These are phyloP conservation scores for Macrotus californicus DNA, from an alignment of 2,113 vertebrate species.

Conservation along the genomic window DNA sequence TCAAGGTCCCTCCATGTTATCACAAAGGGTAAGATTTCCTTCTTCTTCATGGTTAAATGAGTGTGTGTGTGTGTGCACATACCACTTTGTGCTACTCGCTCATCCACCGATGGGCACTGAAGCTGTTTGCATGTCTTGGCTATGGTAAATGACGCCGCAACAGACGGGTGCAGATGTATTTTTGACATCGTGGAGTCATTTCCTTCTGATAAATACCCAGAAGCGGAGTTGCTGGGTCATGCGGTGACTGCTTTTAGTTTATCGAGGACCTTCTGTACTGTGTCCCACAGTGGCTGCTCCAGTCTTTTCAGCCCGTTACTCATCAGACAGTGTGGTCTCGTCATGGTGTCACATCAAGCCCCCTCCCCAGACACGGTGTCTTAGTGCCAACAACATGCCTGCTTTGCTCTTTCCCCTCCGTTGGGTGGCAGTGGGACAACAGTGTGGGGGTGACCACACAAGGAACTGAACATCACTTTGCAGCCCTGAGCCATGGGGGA, in stretches of 20 bases:
- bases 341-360: not conserved
- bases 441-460: fast-evolving
- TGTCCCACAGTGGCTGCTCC: not conserved
- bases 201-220: not conserved
- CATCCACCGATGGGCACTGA: not conserved
- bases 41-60: not conserved
- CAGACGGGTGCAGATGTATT: not conserved
- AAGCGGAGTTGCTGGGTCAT: not conserved
- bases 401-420: not conserved
- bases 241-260: not conserved
- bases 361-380: not conserved
- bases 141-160: not conserved
- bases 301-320: not conserved
- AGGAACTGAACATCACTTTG: not conserved
- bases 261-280: not conserved
- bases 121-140: not conserved
- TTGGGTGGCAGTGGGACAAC: not conserved
- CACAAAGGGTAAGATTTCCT: not conserved
- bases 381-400: fast-evolving
- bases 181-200: not conserved
- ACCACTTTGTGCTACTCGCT: not conserved
- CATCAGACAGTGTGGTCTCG: not conserved
- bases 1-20: not conserved
- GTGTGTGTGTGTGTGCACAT: not conserved
- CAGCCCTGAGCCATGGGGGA: not conserved